Percentiles rank a stretch among this genome's conserved stretches.
Evolutionary conservation across 2,888 invertebrate species (phyloP).

Genomic region (Teleiodes luculella): DNA sequence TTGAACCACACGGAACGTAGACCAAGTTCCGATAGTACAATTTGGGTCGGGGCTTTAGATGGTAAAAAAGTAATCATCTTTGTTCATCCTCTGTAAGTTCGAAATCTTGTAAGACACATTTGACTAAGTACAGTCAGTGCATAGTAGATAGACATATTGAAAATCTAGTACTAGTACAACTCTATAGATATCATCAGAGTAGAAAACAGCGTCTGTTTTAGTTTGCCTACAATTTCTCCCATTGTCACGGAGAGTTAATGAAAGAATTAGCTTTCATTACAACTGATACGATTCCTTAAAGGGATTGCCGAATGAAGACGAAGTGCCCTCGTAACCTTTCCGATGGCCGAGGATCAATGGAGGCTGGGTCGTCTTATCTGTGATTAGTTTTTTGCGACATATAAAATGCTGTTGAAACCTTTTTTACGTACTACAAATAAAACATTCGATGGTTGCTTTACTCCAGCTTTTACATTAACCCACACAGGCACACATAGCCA

Average conservation of each 20-base stretch:
- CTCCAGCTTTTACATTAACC: not conserved
- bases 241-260: conserved; percentile 76
- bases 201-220: conserved; percentile 52
- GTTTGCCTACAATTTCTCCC: conserved; percentile 65
- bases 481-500: not conserved
- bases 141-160: too few relatives aligned
- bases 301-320: conserved; percentile 74
- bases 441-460: conserved; percentile 3
- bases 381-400: conserved; percentile 64
- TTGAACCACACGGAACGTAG: too few relatives aligned
- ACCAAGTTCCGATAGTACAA: too few relatives aligned
- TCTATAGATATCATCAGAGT: conserved; percentile 13
- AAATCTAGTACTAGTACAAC: conserved; percentile 21
- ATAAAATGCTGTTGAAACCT: conserved; percentile 44
- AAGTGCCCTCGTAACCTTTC: conserved; percentile 69
- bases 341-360: conserved; percentile 60
- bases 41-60: too few relatives aligned
- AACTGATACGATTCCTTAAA: conserved; percentile 75
- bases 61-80: too few relatives aligned
- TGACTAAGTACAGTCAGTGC: too few relatives aligned
- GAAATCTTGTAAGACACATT: too few relatives aligned
- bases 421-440: conserved; percentile 10
- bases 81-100: too few relatives aligned
- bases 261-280: conserved; percentile 79
- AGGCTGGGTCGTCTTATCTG: conserved; percentile 56